phyloP scores from a whole-genome alignment of 2,113 vertebrate species.

The Stegastes partitus region DNA sequence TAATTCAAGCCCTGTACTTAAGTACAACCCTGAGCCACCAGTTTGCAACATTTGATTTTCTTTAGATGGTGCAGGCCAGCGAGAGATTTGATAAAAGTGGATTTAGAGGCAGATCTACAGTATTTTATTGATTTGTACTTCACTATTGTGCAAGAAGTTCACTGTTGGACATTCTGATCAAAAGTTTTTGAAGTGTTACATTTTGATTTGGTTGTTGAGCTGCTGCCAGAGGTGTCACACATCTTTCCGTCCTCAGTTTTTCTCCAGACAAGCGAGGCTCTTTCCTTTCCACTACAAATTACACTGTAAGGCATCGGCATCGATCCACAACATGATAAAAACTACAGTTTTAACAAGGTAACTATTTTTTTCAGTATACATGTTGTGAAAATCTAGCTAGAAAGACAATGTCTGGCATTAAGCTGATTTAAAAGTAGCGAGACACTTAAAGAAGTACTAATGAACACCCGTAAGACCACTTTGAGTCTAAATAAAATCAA shows the following conservation, averaged over 20 bases:
- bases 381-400: neutral
- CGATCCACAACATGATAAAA: neutral
- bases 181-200: neutral
- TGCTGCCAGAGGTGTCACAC: neutral
- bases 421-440: neutral
- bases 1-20: too few species aligned
- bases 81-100: neutral
- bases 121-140: neutral
- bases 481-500: conserved; percentile 29
- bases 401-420: neutral
- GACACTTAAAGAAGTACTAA: neutral
- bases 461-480: neutral
- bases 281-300: conserved; percentile 8
- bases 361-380: neutral
- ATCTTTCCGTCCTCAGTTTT: conserved; percentile 19
- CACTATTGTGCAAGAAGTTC: neutral
- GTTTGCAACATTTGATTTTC: neutral
- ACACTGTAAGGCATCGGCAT: neutral
- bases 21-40: neutral
- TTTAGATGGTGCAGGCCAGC: neutral
- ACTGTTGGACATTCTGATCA: neutral
- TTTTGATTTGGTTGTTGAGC: conserved; percentile 2
- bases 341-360: neutral
- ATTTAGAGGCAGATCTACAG: neutral
- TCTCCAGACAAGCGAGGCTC: neutral